These are phyloP conservation scores for Pseudococcus jackbeardsleyi DNA, from an alignment of 2,888 invertebrate species.

Conservation along the genomic window DNA sequence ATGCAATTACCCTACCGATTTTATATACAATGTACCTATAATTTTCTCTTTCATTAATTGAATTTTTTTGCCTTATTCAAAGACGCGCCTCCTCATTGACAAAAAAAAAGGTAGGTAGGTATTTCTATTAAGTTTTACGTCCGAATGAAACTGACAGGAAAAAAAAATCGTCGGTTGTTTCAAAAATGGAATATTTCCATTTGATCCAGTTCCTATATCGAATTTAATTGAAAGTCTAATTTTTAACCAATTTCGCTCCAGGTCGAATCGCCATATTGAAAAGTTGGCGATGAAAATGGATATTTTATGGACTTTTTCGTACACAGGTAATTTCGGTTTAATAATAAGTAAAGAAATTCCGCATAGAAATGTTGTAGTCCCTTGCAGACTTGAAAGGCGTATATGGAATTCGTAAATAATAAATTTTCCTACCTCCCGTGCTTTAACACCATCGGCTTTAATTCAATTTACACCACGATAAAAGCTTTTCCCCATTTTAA, in stretches of 20 bases:
- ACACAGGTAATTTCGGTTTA: neutral
- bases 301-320: neutral
- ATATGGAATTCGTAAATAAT: slow-evolving; percentile 2
- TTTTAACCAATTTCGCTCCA: neutral
- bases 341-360: neutral
- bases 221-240: slow-evolving; percentile 26
- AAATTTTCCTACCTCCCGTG: neutral
- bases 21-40: neutral
- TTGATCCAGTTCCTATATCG: too few relatives aligned
- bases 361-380: neutral
- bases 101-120: neutral
- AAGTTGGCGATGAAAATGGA: neutral
- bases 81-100: neutral
- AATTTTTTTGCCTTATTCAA: neutral
- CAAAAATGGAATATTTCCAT: neutral
- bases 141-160: neutral
- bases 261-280: neutral
- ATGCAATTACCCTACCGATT: neutral
- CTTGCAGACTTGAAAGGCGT: neutral
- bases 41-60: neutral
- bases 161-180: neutral
- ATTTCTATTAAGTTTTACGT: neutral
- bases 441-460: slow-evolving; percentile 20
- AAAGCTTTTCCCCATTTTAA: slow-evolving; percentile 21
- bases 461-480: slow-evolving; percentile 30